Percentiles rank a stretch among this genome's conserved stretches.
Evolutionary conservation across 2,888 invertebrate genomes (phyloP).

Genomic region (Eilema griseolum): DNA sequence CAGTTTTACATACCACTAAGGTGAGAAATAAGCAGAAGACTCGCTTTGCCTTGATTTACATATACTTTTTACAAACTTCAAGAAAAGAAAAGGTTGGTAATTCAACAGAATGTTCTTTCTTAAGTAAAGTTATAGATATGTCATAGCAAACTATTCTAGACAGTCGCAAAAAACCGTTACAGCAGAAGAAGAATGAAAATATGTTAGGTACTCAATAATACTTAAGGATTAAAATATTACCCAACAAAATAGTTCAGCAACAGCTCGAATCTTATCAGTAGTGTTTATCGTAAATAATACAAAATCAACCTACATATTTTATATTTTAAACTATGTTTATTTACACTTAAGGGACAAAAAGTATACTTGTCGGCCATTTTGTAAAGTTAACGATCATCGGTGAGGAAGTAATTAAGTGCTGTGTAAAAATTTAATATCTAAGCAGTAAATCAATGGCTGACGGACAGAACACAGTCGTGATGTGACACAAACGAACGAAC

Average conservation of each 20-base stretch:
- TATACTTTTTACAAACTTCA: too few species aligned
- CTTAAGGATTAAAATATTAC: not conserved
- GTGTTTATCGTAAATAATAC: not conserved
- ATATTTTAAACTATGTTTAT: constrained; percentile 12
- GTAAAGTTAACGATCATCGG: constrained; percentile 59
- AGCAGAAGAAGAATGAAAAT: too few species aligned
- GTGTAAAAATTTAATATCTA: constrained; percentile 70
- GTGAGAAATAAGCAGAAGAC: too few species aligned
- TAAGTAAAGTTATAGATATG: too few species aligned
- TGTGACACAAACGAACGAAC: constrained; percentile 36
- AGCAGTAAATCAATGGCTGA: constrained; percentile 61
- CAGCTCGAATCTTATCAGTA: not conserved
- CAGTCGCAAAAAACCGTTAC: too few species aligned
- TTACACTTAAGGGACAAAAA: constrained; percentile 40
- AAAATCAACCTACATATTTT: not conserved
- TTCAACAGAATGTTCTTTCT: too few species aligned
- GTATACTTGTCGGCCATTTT: constrained; percentile 42
- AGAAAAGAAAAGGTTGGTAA: too few species aligned
- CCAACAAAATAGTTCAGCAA: not conserved
- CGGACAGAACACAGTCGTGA: constrained; percentile 58
- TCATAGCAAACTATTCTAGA: too few species aligned
- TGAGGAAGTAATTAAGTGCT: constrained; percentile 75
- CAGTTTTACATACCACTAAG: too few species aligned
- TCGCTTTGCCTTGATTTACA: too few species aligned
- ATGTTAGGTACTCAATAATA: too few species aligned